Conservation (phyloP, 2,888 invertebrate genomes). For the Nomada ruficornis region DNA sequence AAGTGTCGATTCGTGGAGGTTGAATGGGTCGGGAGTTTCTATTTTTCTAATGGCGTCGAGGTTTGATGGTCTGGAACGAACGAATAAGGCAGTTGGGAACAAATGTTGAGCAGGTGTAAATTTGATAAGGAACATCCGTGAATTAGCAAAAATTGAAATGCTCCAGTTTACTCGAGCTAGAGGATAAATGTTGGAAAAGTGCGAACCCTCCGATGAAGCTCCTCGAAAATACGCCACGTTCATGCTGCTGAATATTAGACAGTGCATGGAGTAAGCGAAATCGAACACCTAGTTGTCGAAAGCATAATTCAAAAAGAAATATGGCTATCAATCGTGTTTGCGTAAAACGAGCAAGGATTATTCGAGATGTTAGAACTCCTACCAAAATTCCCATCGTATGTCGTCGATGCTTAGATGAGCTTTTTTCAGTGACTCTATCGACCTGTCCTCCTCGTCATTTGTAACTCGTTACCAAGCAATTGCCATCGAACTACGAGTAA, state of each 20-base stretch:
- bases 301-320: slow-evolving; percentile 21
- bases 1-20: no score
- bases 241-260: neutral
- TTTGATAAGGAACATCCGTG: neutral
- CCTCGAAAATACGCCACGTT: slow-evolving; percentile 7
- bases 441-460: neutral
- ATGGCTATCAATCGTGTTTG: slow-evolving; percentile 6
- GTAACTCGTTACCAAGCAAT: neutral
- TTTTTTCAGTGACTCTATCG: no score
- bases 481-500: neutral
- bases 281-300: slow-evolving; percentile 2
- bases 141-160: slow-evolving; percentile 5
- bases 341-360: neutral
- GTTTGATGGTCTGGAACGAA: neutral
- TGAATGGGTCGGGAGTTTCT: no score
- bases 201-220: neutral
- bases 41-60: no score
- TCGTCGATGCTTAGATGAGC: neutral
- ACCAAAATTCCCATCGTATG: neutral
- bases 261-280: neutral
- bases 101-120: neutral
- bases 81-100: neutral
- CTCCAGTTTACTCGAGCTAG: neutral
- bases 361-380: slow-evolving; percentile 12
- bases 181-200: slow-evolving; percentile 4